These are phyloP conservation scores for Omphaloscelis lunosa DNA, from an alignment of 2,888 invertebrate species.

Conservation along the genomic window DNA sequence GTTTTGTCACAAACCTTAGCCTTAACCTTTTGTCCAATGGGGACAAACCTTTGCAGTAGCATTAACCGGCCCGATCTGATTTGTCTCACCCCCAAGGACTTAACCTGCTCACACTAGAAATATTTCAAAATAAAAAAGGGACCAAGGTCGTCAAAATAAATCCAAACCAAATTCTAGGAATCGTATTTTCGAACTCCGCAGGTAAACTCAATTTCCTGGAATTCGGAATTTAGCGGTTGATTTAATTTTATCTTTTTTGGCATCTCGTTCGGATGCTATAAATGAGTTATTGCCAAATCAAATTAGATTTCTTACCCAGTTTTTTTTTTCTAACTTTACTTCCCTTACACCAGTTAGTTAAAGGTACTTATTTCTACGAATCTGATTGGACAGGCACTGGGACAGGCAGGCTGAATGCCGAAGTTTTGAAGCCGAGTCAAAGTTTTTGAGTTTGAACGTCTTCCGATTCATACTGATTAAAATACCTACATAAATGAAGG, in stretches of 20 bases:
- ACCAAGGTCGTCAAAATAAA: neutral
- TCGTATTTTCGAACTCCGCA: neutral
- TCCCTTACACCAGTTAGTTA: neutral
- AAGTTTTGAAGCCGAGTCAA: constrained; percentile 6
- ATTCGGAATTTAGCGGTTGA: constrained; percentile 19
- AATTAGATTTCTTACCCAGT: constrained; percentile 1
- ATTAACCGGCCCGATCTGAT: neutral
- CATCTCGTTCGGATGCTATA: neutral
- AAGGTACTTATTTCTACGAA: neutral
- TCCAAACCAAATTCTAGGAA: neutral
- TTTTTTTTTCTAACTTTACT: neutral
- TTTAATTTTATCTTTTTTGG: constrained; percentile 31
- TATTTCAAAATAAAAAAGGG: neutral
- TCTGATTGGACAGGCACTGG: neutral
- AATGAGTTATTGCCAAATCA: constrained; percentile 18
- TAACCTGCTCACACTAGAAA: neutral
- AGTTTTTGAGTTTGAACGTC: neutral
- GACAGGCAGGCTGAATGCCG: neutral
- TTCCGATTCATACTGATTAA: neutral
- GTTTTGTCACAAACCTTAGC: neutral
- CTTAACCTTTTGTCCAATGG: too few species aligned
- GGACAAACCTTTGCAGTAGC: neutral
- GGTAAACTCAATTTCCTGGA: constrained; percentile 21
- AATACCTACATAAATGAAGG: too few species aligned
- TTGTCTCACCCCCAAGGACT: neutral